A percentile compares a stretch with the other conserved stretches of the same genome.
Conservation (phyloP, 2,113 vertebrate species). For the Xyliphius kryptos region DNA sequence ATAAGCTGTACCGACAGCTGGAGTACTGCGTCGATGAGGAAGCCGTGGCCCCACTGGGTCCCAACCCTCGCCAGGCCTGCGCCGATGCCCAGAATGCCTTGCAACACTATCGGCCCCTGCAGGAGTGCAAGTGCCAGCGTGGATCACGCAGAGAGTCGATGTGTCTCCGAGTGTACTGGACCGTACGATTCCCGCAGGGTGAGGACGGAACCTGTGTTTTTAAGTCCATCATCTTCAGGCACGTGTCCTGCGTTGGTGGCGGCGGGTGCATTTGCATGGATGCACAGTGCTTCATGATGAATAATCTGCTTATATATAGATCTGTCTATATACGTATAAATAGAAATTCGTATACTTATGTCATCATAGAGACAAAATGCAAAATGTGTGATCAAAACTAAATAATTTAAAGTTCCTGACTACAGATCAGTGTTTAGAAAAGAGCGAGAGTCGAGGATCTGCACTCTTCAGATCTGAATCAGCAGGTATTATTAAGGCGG, state of each 20-base stretch:
- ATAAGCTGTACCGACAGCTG: slow-evolving; percentile 68
- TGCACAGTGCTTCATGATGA: neutral
- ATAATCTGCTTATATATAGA: too few species aligned
- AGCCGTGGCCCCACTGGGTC: slow-evolving; percentile 46
- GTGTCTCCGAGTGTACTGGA: slow-evolving; percentile 86
- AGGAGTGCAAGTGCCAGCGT: slow-evolving; percentile 79
- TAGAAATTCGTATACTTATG: too few species aligned
- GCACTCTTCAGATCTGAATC: too few species aligned
- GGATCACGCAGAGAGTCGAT: slow-evolving; percentile 76
- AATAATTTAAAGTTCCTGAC: too few species aligned
- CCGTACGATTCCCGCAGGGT: slow-evolving; percentile 75
- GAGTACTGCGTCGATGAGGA: slow-evolving; percentile 68
- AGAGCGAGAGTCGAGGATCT: too few species aligned
- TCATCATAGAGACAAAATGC: too few species aligned
- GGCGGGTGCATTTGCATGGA: slow-evolving; percentile 14
- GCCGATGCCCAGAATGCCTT: slow-evolving; percentile 69
- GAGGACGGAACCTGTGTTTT: slow-evolving; percentile 48
- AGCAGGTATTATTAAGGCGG: too few species aligned
- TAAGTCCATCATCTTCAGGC: too few species aligned
- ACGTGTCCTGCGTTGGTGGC: neutral
- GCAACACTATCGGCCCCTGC: slow-evolving; percentile 62
- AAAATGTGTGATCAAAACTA: too few species aligned
- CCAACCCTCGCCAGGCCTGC: slow-evolving; percentile 62
- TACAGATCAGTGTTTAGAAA: too few species aligned
- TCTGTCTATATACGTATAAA: too few species aligned